Percentiles rank a stretch among this genome's conserved stretches.
Evolutionary conservation across 2,797 vertebrate species (phyloP).

Genomic region (Nothura maculosa): DNA sequence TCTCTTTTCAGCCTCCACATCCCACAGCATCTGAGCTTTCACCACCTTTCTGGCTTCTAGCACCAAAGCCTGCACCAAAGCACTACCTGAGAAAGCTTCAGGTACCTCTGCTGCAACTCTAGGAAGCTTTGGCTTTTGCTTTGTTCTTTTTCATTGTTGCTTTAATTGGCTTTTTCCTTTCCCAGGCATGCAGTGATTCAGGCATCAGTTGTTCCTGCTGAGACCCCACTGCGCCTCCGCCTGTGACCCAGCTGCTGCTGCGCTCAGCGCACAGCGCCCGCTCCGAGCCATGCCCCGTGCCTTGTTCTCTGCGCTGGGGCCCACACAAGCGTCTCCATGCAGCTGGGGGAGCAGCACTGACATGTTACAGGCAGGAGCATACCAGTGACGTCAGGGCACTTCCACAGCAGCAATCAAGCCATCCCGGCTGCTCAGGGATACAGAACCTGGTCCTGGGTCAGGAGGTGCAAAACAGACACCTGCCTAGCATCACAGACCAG

Average conservation of each 20-base stretch:
- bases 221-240: neutral
- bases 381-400: neutral
- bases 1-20: neutral
- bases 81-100: neutral
- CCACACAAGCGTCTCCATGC: neutral
- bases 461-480: neutral
- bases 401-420: neutral
- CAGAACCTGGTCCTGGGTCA: neutral
- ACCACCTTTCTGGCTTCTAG: neutral
- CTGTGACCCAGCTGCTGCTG: neutral
- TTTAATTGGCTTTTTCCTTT: conserved; percentile 2
- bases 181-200: neutral
- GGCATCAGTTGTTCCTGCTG: neutral
- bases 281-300: neutral
- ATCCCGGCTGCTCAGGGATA: neutral
- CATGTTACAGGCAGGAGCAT: neutral
- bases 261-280: neutral
- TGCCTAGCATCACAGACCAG: neutral
- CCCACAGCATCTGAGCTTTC: neutral
- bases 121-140: neutral
- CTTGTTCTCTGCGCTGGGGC: neutral
- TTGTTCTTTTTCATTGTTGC: neutral
- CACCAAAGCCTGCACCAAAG: neutral
- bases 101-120: neutral
- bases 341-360: neutral